Evolutionary conservation across 2,113 vertebrate species (phyloP), one percentile per base, ranked within the genome.

Genomic region (Muntiacus reevesi): DNA sequence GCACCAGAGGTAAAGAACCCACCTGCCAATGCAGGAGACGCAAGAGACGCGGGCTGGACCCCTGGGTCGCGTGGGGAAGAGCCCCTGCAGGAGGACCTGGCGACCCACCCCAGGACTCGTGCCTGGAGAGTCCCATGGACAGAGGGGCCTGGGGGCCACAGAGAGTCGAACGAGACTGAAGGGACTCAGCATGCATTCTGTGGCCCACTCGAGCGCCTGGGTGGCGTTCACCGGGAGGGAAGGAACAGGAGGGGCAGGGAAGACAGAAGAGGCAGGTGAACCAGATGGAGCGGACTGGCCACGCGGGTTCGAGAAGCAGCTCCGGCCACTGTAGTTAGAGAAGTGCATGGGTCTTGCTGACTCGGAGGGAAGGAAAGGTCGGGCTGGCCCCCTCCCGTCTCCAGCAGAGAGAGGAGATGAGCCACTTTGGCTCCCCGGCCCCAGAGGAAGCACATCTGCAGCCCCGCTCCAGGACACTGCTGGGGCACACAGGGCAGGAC

Each of bases 271-370:
- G 40, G n/a, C 9, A 94, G 50, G 54, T 16, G 45, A 79, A 36
- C 15, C 74, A 67, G 83, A 79, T 36, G 13, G 15, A 59, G 54
- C 50, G 43, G 47, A 30, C 33, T 28, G 11, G 52, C 55, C 23
- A 84, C 62, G 45, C 97, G 93, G 95, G 91, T 62, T 78, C 81
- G 81, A 62, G 36, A 93, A 33, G 36, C 47, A 40, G 62, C 40
- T 76, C 67, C 89, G 33, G 60, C 43, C 54, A 7, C 64, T 78
- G 95, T 95, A 94, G 93, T 67, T 74, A 62, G 85, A 95, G 91
- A 94, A 28, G 25, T 4, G 21, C 19, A 21, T 2, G 6, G 19
- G 85, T 76, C 76, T 55, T 85, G 40, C 93, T 93, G 40, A 78
- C n/a, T 55, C 81, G 0, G 40, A 17, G 33, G 6, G 10, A 7